Conservation (phyloP, 2,888 invertebrate genomes). For the Neoascia interrupta region DNA sequence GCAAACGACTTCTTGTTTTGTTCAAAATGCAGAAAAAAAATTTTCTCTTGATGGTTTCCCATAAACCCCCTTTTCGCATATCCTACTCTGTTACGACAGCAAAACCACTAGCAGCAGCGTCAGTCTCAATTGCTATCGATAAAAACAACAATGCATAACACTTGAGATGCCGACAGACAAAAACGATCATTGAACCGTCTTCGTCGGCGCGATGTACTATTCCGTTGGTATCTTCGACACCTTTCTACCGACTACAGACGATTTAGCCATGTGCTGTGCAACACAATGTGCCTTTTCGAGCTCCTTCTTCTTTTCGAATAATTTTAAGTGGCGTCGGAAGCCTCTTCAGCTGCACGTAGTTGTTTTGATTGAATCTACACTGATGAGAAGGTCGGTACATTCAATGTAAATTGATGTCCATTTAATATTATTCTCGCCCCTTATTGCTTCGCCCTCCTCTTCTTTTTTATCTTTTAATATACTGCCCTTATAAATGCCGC, state of each 20-base stretch:
- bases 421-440: slow-evolving; percentile 57
- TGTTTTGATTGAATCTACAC: slow-evolving; percentile 66
- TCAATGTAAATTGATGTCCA: slow-evolving; percentile 64
- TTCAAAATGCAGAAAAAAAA: too few relatives aligned
- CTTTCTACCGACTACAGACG: slow-evolving; percentile 49
- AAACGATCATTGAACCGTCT: slow-evolving; percentile 59
- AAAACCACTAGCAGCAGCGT: slow-evolving; percentile 47
- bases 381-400: slow-evolving; percentile 62
- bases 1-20: too few relatives aligned
- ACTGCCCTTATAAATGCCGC: slow-evolving; percentile 47
- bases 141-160: slow-evolving; percentile 67
- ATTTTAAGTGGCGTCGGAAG: slow-evolving; percentile 49
- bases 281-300: slow-evolving; percentile 21
- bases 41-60: too few relatives aligned
- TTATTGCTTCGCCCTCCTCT: slow-evolving; percentile 3
- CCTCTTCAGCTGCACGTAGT: slow-evolving; percentile 44
- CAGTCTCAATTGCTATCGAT: slow-evolving; percentile 66
- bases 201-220: slow-evolving; percentile 3
- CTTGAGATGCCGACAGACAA: slow-evolving; percentile 69
- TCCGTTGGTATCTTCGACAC: slow-evolving; percentile 60
- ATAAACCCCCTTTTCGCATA: too few relatives aligned
- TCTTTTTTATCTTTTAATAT: slow-evolving; percentile 54
- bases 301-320: slow-evolving; percentile 9
- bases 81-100: too few relatives aligned
- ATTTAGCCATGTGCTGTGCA: slow-evolving; percentile 39